Base-by-base conservation (phyloP, 2,113 vertebrate species). In the Entomyzon cyanotis region DNA sequence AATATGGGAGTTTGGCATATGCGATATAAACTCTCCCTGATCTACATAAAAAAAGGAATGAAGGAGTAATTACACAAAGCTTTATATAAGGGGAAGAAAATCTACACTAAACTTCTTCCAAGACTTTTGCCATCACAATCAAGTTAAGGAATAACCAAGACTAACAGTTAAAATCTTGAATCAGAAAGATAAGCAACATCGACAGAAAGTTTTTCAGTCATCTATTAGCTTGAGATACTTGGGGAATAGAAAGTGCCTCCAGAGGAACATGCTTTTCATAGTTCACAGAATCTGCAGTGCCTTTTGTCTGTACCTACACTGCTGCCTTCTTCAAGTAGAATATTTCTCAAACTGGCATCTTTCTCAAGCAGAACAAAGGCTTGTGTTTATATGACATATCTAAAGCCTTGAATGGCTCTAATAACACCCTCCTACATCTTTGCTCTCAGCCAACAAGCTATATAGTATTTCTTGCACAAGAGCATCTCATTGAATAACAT, bases 391-490 rank as follows among this genome's bases (percentile, higher is more conserved):
- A 89, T 74, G 76, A 81, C 21, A 62, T 33, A 65, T 11, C 11
- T 82, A 41, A 60, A 59, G 8, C 30, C 70, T 80, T 10, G 70
- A 58, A 92, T 79, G 31, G 4, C 37, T 82, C 47, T 93, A 91
- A 76, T 69, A 92, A 80, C 71, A 90, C 42, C 67, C 59, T 94
- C 55, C 85, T 44, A 88, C 82, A 30, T 46, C 28, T 83, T 77
- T 84, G 46, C 79, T 94, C 28, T 35, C 28, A 80, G 83, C 50
- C 71, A 92, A 55, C 20, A 88, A 77, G 28, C 24, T 9, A 39
- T 37, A 28, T 5, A 83, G 69, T 62, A 65, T 91, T 94, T 83
- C 85, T 95, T 96, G 55, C 67, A 62, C 71, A 94, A 93, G 33
- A 59, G n/a, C 15, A 19, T 46, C 63, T 85, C 18, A 62, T 2